Conservation (phyloP, 64 coral and sea anemone species). For the Dendrophyllia cribrosa region DNA sequence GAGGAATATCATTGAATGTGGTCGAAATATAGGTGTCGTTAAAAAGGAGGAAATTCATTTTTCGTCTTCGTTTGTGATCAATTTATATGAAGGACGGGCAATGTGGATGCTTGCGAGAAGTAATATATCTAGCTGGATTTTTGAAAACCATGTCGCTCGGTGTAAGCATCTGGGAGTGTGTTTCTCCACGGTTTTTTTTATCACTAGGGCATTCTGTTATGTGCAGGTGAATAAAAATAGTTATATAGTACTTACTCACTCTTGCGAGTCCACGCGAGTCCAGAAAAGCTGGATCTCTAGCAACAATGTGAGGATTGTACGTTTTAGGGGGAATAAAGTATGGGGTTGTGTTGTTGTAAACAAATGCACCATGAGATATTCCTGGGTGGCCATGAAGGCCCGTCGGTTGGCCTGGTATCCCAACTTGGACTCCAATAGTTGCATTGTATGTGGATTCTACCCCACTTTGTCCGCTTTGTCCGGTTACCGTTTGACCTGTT, state of each 20-base stretch:
- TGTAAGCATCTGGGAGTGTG: too few species aligned
- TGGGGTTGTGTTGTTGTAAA: slow-evolving; percentile 2
- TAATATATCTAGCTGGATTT: too few species aligned
- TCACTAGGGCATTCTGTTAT: too few species aligned
- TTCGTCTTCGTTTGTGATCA: too few species aligned
- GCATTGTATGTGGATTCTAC: background rate
- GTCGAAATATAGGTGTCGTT: too few species aligned
- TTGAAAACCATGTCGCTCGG: too few species aligned
- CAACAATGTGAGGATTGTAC: slow-evolving; percentile 4
- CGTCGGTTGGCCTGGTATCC: background rate
- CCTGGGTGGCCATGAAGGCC: background rate
- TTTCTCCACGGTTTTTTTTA: too few species aligned
- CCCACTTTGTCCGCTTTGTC: background rate
- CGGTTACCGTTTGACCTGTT: background rate
- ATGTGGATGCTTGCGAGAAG: too few species aligned
- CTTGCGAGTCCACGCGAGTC: slow-evolving; percentile 16
- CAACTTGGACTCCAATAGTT: background rate
- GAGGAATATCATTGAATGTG: too few species aligned
- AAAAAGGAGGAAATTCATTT: too few species aligned
- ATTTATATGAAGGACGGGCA: too few species aligned
- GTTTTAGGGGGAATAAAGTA: slow-evolving; percentile 9
- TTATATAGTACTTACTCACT: slow-evolving; percentile 8
- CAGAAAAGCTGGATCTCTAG: background rate
- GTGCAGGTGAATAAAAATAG: background rate
- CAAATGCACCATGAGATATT: slow-evolving; percentile 20